These are phyloP conservation scores for Xestia sexstrigata DNA, from an alignment of 2,888 invertebrate genomes.

Conservation along the genomic window DNA sequence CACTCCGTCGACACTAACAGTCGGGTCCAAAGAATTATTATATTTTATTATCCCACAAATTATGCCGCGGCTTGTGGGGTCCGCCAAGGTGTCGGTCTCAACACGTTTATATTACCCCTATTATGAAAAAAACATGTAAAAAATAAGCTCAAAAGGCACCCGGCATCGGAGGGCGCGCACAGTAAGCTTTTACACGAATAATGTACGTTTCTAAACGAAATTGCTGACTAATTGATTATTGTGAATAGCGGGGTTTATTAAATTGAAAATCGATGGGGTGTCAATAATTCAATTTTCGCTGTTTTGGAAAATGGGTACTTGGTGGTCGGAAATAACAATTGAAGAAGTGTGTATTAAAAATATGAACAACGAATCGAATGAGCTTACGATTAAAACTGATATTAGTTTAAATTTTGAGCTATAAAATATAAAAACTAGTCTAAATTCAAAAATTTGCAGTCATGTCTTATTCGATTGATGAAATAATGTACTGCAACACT, in stretches of 20 bases:
- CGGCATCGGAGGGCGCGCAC: slow-evolving; percentile 71
- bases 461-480: not conserved
- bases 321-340: slow-evolving; percentile 5
- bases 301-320: slow-evolving; percentile 60
- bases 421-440: not conserved
- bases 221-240: slow-evolving; percentile 89
- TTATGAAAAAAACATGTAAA: slow-evolving; percentile 81
- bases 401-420: slow-evolving; percentile 15
- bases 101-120: slow-evolving; percentile 88
- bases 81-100: slow-evolving; percentile 88
- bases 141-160: slow-evolving; percentile 84
- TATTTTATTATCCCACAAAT: slow-evolving; percentile 89
- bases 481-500: not conserved
- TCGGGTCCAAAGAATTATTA: slow-evolving; percentile 79
- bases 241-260: slow-evolving; percentile 80
- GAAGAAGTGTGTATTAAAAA: not conserved
- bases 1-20: slow-evolving; percentile 73
- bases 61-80: slow-evolving; percentile 86
- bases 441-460: not conserved
- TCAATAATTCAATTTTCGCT: slow-evolving; percentile 61
- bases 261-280: slow-evolving; percentile 81
- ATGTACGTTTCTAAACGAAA: slow-evolving; percentile 81
- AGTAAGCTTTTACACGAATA: slow-evolving; percentile 83
- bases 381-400: not conserved
- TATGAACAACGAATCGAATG: slow-evolving; percentile 12